Evolutionary conservation across 2,797 vertebrate species (phyloP), one percentile per base, ranked within the genome.

Genomic region (Muscicapa comitata): DNA sequence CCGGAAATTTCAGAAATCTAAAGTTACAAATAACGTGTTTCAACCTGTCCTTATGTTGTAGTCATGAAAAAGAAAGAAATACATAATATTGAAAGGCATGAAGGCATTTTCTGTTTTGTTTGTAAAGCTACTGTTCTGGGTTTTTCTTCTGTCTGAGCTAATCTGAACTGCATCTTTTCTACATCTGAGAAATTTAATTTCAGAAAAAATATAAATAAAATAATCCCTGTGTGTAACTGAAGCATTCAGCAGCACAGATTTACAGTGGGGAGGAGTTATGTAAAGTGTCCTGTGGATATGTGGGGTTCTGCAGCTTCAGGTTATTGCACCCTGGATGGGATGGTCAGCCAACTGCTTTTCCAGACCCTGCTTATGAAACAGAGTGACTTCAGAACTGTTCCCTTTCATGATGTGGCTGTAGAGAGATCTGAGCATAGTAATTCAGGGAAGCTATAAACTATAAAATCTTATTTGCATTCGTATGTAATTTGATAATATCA

Each of bases 231-330:
- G 26, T 13, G 6, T 29, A 86, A 72, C 21, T 45, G 35, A 9
- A 88, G 29, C 29, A 29, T 59, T 90, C 23, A 53, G 55, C 61
- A 67, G 45, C 50, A 59, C 18, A 68, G 70, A 65, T 65, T 88
- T 78, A n/a, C 4, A 6, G 7, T 14, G 13, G 0, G 16, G 25
- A 8, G 26, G 4, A 50, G 42, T 80, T 71, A 35, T 0, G 0
- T 81, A 12, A 87, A 78, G 42, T 35, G 45, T 75, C 13, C 47
- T 13, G 19, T 68, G 35, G 11, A 28, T 54, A 45, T 21, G 8
- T 1, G 0, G 10, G 8, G 21, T 79, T 87, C 48, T 91, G 48
- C 42, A 79, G 3, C 58, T 80, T 68, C 61, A 77, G 68, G 28
- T 76, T 93, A 26, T 57, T 90, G 61, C 50, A 54, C 16, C 29